Evolutionary conservation across 64 coral and sea anemone genomes (phyloP).

Genomic region (Platygyra sinensis): DNA sequence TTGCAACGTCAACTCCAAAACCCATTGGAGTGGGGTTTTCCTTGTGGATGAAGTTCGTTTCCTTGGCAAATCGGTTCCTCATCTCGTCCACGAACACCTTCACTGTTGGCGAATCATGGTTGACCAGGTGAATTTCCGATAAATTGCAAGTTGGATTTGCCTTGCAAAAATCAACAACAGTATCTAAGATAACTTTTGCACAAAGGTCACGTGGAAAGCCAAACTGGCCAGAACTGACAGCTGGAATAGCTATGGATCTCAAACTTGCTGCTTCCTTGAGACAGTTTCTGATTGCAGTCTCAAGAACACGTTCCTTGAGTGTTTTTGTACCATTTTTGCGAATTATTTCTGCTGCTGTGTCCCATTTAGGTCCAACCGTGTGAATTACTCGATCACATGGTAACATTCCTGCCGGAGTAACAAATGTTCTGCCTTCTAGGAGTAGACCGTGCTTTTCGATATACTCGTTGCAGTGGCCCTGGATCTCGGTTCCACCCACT

Average conservation of each 20-base stretch:
- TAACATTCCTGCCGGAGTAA: slow-evolving; percentile 33
- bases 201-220: slow-evolving; percentile 55
- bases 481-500: slow-evolving; percentile 57
- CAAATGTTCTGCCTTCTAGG: slow-evolving; percentile 38
- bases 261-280: slow-evolving; percentile 51
- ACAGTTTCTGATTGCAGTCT: slow-evolving; percentile 21
- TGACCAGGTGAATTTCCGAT: slow-evolving; percentile 55
- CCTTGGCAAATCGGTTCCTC: slow-evolving; percentile 11
- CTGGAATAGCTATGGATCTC: slow-evolving; percentile 67
- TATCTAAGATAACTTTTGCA: slow-evolving; percentile 33
- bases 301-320: not conserved
- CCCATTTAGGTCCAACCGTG: slow-evolving; percentile 54
- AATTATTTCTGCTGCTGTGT: not conserved
- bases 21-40: not conserved
- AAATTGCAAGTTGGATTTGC: slow-evolving; percentile 12
- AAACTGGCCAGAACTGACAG: slow-evolving; percentile 60
- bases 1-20: not conserved
- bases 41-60: not conserved
- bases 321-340: not conserved
- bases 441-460: slow-evolving; percentile 5
- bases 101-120: slow-evolving; percentile 35
- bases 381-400: slow-evolving; percentile 69
- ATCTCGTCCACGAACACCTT: slow-evolving; percentile 35
- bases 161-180: slow-evolving; percentile 44
- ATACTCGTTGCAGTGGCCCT: slow-evolving; percentile 37